Evolutionary conservation across 1,140 invertebrate genomes (phyloP).

Genomic region (Neuroterus valhalla): DNA sequence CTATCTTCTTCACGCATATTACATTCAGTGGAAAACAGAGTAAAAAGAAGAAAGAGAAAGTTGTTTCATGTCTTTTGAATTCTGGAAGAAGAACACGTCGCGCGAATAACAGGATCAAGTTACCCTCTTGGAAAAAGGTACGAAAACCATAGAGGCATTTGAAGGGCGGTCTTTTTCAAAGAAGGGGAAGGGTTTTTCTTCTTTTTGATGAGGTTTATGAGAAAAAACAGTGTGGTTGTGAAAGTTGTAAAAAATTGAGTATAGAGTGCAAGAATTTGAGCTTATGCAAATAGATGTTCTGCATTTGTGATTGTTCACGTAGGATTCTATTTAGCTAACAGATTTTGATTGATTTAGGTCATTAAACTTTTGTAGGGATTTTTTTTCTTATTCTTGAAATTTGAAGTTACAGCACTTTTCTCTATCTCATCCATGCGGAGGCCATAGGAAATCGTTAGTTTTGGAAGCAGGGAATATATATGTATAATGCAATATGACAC

Average conservation of each 20-base stretch:
- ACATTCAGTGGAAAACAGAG: constrained; percentile 55
- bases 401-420: no score
- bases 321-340: no score
- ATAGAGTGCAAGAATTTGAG: no score
- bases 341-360: no score
- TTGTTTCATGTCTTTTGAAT: constrained; percentile 44
- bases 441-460: no score
- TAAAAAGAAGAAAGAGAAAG: constrained; percentile 42
- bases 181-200: constrained; percentile 11
- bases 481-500: no score
- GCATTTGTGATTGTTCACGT: no score
- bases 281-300: no score
- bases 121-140: constrained; percentile 61
- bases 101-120: constrained; percentile 72
- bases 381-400: no score
- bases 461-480: no score
- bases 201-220: not conserved
- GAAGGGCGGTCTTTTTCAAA: constrained; percentile 33
- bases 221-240: not conserved
- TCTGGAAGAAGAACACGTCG: constrained; percentile 55
- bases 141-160: constrained; percentile 33
- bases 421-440: no score
- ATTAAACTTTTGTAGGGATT: no score
- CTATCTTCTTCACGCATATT: constrained; percentile 70
- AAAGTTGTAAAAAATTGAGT: not conserved